Base-by-base conservation (phyloP, 2,113 vertebrate species). In the Poeciliopsis turrubarensis region DNA sequence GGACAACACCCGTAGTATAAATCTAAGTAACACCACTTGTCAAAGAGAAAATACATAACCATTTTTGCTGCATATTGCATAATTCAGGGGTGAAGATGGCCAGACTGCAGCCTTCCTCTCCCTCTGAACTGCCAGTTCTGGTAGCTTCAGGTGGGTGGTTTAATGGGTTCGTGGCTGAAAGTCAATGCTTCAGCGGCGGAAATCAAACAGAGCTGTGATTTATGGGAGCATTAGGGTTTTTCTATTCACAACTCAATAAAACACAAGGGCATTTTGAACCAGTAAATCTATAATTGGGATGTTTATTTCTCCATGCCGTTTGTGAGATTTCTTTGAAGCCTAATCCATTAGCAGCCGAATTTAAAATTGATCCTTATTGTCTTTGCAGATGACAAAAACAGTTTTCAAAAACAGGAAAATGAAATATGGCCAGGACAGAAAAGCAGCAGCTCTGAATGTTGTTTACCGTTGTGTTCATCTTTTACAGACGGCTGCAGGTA, bases 381-480 rank as follows among this genome's bases (percentile, higher is more conserved):
- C 29, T 62, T 30, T 30, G 13, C 27, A 29, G 60, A 62, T 17
- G n/a, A n/a, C n/a, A n/a, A n/a, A n/a, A n/a, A n/a, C n/a, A n/a
- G n/a, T n/a, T 29, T 26, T 30, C 60, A 27, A 8, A 14, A 51
- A 12, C 34, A 63, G 57, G 31, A 44, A 67, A 31, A 29, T 79
- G 5, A 47, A 47, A 47, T 19, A n/a, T n/a, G 66, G 32, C n/a
- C 26, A 8, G 26, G 12, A 54, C 54, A 72, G 30, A 64, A 22
- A 12, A 0, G 19, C 13, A 57, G 65, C 57, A 3, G 47, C 72
- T 72, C 69, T 75, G 69, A 86, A 26, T 13, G 10, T 27, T 70
- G 39, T 44, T 30, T 29, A 27, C n/a, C 2, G 12, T 44, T 37
- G 30, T 0, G 77, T 65, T 72, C 78, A 80, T 72, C 72, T 81